phyloP scores from a whole-genome alignment of 2,113 vertebrate genomes.

The Cricetomys ansorgei region DNA sequence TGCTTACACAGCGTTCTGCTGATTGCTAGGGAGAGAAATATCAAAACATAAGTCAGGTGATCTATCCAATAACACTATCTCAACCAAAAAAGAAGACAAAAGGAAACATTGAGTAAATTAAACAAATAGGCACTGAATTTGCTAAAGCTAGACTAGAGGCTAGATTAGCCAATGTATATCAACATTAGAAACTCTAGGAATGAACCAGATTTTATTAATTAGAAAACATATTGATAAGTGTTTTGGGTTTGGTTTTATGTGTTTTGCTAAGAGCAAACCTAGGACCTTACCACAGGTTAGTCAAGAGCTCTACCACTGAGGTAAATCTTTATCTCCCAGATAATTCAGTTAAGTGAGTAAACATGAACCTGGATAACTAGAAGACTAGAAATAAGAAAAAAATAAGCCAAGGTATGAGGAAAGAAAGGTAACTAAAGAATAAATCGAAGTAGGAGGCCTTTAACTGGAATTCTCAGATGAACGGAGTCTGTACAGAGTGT shows the following conservation, averaged over 20 bases:
- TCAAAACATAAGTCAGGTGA: conserved; percentile 50
- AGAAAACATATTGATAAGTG: conserved; percentile 12
- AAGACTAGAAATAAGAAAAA: conserved; percentile 15
- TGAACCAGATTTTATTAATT: neutral
- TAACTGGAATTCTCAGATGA: conserved; percentile 19
- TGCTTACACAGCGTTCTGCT: conserved; percentile 98
- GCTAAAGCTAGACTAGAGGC: neutral
- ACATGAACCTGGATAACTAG: neutral
- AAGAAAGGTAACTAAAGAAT: conserved; percentile 7
- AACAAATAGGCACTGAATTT: conserved; percentile 45
- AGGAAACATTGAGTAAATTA: conserved; percentile 17
- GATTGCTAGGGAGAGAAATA: conserved; percentile 91
- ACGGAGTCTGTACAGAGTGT: neutral
- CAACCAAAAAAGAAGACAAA: neutral
- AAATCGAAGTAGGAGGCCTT: neutral
- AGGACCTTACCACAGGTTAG: neutral
- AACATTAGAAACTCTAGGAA: neutral
- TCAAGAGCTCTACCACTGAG: neutral
- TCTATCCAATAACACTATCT: neutral
- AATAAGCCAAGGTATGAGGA: neutral
- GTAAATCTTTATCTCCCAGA: neutral
- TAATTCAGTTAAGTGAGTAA: conserved; percentile 30
- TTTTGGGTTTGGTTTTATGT: neutral
- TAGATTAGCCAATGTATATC: neutral
- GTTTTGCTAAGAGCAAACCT: neutral